A percentile compares a stretch with the other conserved stretches of the same genome.
These are phyloP conservation scores for Ptyas mucosa DNA, from an alignment of 2,113 vertebrate genomes.

Conservation along the genomic window DNA sequence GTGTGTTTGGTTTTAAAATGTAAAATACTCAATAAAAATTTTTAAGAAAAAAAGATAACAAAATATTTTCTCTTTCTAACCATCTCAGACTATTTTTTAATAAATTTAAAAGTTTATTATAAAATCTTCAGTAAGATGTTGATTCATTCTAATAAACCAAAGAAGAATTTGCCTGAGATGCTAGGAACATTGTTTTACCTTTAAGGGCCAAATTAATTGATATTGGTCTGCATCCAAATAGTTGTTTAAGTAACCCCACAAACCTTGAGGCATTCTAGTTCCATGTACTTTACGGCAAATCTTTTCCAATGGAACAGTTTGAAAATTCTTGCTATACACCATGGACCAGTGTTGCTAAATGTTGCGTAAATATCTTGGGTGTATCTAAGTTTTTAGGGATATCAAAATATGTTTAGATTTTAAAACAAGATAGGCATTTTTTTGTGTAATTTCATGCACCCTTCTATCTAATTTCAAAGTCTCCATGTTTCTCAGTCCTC, in stretches of 20 bases:
- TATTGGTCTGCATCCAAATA: neutral
- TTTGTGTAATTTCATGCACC: neutral
- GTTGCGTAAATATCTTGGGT: neutral
- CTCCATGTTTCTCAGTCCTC: neutral
- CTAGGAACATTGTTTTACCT: neutral
- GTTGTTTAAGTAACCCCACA: neutral
- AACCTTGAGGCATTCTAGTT: neutral
- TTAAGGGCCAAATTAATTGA: conserved; percentile 13
- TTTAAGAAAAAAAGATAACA: neutral
- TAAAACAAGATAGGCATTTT: neutral
- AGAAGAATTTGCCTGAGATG: neutral
- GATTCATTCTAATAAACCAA: conserved; percentile 27
- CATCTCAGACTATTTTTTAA: neutral
- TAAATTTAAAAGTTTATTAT: conserved; percentile 18
- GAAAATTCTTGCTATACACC: neutral
- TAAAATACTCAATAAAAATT: no score
- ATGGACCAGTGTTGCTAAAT: neutral
- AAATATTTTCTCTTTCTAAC: neutral
- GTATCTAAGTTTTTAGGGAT: neutral
- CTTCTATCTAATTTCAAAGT: neutral
- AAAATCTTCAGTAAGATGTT: neutral
- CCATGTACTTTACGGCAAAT: neutral
- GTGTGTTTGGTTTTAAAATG: no score
- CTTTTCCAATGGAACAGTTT: neutral
- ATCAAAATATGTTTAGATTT: neutral